Conservation (phyloP, 2,113 vertebrate genomes). For the chimpanzee (Pan troglodytes) region NHGRI_mPanTro3-v2.1_pri NC_072419.2:69104501-69105000, state of each 20-base stretch:
- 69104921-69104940: background rate
- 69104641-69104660: rapidly evolving
- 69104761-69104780: too few relatives aligned
- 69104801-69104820: rapidly evolving
- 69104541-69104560: too few relatives aligned
- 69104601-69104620: too few relatives aligned
- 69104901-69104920: background rate
- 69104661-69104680: background rate
- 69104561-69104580: too few relatives aligned
- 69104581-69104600: too few relatives aligned
- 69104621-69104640: background rate
- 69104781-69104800: too few relatives aligned
- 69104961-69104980: rapidly evolving
- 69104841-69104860: rapidly evolving
- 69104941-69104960: rapidly evolving
- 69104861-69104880: background rate
- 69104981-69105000: background rate
- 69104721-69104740: too few relatives aligned
- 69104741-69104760: too few relatives aligned
- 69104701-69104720: rapidly evolving
- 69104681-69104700: too few relatives aligned
- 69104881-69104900: background rate
- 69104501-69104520: background rate
- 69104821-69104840: too few relatives aligned
- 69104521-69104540: too few relatives aligned